Evolutionary conservation across 2,888 invertebrate genomes (phyloP).

Genomic region (Yponomeuta cagnagella): DNA sequence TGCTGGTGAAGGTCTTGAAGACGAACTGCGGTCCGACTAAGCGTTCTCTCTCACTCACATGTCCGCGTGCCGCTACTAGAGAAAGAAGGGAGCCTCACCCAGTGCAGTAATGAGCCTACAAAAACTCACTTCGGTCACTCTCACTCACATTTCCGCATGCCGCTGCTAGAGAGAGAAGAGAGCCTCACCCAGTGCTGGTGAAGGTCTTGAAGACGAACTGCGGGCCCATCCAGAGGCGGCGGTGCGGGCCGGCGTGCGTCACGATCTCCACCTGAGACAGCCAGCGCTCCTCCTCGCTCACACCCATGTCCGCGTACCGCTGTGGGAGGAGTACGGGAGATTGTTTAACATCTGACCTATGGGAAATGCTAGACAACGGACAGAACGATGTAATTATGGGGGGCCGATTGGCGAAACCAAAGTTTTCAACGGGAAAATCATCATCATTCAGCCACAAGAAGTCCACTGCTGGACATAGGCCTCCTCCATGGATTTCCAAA

Average conservation of each 20-base stretch:
- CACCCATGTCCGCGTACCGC: constrained; percentile 61
- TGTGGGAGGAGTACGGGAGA: constrained; percentile 32
- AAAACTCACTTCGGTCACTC: constrained; percentile 98
- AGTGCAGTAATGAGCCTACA: constrained; percentile 85
- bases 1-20: constrained; percentile 91
- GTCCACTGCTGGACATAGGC: too few relatives aligned
- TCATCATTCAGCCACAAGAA: too few relatives aligned
- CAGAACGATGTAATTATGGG: too few relatives aligned
- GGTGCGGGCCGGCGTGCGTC: constrained; percentile 97
- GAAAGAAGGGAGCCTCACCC: constrained; percentile 70
- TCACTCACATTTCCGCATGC: not conserved
- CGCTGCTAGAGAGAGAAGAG: too few relatives aligned
- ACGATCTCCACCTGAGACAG: constrained; percentile 97
- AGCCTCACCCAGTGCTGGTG: constrained; percentile 82
- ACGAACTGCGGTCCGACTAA: constrained; percentile 89
- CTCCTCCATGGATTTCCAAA: too few relatives aligned
- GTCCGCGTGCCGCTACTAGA: not conserved
- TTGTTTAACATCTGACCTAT: not conserved
- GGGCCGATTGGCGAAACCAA: too few relatives aligned
- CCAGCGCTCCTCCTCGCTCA: constrained; percentile 89
- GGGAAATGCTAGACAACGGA: too few relatives aligned
- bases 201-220: constrained; percentile 98
- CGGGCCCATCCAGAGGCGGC: constrained; percentile 99
- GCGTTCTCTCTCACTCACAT: constrained; percentile 8
- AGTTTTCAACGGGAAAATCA: too few relatives aligned